Evolutionary conservation across 2,888 invertebrate species (phyloP), one percentile per base, ranked within the genome.

Genomic region (Chrysodeixis includens): DNA sequence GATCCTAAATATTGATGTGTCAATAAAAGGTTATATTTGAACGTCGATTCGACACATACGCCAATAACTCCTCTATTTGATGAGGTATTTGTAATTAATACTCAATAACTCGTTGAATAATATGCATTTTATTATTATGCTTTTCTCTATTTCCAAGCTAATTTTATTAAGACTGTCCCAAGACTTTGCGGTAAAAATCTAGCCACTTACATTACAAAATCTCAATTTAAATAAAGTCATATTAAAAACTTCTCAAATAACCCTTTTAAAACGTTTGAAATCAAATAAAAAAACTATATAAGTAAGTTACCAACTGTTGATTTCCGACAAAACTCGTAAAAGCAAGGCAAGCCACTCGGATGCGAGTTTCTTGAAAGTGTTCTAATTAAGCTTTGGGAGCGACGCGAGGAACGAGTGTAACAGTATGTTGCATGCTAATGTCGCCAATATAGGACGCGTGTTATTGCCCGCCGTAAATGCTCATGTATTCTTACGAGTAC

Each of bases 381-480:
- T 49, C 44, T 67, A 75, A 71, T 77, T 78, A 75, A 65, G 59
- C 9, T 16, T 30, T 16, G 16, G 20, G 53, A 35, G 66, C 22
- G 58, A 63, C 61, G 69, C 63, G 30, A 18, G 60, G 52, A 40
- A 40, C 30, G 56, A 62, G 22, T 63, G 65, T 56, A 64, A 56
- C 56, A 61, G 56, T 53, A 64, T 62, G 63, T 66, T 62, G 62
- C 61, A 62, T 59, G 56, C 52, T 52, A 46, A 74, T 68, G 32
- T 9, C 56, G 66, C 14, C 16, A 30, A 10, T 30, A 40, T 16
- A 9, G 12, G 16, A 56, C 14, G 30, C 16, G n/a, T 62, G n/a
- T 59, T 32, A 66, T 60, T 55, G 26, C 18, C n/a, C 2, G 35
- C 1, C 12, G 10, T 30, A 40, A 12, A 5, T 14, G 1, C 12